phyloP scores from a whole-genome alignment of 2,888 invertebrate species.

The Chymomyza procnemis region DNA sequence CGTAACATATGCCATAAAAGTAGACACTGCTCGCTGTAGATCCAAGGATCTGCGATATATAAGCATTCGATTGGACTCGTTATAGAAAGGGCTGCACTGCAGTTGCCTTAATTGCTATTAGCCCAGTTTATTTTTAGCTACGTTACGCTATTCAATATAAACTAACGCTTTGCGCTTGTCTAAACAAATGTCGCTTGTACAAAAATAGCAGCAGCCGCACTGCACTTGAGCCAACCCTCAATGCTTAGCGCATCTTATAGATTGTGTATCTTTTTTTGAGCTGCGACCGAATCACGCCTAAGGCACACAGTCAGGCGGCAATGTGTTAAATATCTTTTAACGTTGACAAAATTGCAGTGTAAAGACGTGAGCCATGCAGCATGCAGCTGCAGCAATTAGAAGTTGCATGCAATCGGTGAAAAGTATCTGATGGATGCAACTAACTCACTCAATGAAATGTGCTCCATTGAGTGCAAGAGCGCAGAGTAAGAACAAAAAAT shows the following conservation, averaged over 20 bases:
- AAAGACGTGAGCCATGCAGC: neutral
- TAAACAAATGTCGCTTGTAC: neutral
- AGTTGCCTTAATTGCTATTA: too few relatives aligned
- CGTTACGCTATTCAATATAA: neutral
- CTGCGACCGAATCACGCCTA: neutral
- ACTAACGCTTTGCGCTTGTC: conserved; percentile 4
- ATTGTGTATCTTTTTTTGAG: conserved; percentile 10
- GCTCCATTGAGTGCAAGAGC: neutral
- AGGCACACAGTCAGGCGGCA: neutral
- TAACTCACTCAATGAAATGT: conserved; percentile 34
- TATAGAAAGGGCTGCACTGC: too few relatives aligned
- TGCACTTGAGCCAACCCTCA: neutral
- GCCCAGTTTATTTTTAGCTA: neutral
- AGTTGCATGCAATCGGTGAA: conserved; percentile 48
- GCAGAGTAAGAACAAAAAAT: conserved; percentile 18
- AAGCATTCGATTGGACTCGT: too few relatives aligned
- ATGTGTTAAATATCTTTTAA: conserved; percentile 73
- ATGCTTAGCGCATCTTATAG: neutral
- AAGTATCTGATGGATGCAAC: conserved; percentile 62
- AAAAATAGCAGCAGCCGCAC: neutral
- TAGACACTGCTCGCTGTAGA: too few relatives aligned
- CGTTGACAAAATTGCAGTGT: conserved; percentile 69
- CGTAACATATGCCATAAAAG: too few relatives aligned
- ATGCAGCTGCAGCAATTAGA: conserved; percentile 70
- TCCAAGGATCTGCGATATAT: too few relatives aligned